Evolutionary conservation across 2,113 vertebrate species (phyloP), one percentile per base, ranked within the genome.

Genomic region (Hystrix cristata): DNA sequence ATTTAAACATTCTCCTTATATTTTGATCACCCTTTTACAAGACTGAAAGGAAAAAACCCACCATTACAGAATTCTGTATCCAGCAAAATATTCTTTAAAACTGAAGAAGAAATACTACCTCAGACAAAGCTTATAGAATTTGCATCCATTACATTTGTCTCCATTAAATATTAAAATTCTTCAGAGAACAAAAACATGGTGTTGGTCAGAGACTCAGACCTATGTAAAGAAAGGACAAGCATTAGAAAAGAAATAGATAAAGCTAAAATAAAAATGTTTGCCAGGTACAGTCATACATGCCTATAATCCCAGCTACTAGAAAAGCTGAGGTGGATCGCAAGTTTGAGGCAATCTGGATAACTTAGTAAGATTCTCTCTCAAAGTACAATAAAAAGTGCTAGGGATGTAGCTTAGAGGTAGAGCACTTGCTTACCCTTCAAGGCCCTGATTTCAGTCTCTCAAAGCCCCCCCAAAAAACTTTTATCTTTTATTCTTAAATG

Each of bases 151-250:
- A 81, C 53, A 60, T 27, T 69, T 6, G 3, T 25, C 94, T 86
- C 15, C 64, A 81, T 74, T 31, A 92, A 94, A 94, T 76, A n/a
- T 72, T 81, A 34, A 55, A 71, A 86, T 92, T 86, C 57, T 91
- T 79, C 29, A 21, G 62, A 46, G 71, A 84, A n/a, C 55, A 91
- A 46, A 23, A 62, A 43, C 21, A 23, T 53, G 38, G 5, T 29
- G 60, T 13, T 59, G 57, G 15, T 59, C 25, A 87, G 51, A 62
- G 82, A 94, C 34, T 89, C 60, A 48, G 10, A 69, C 43, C 48
- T 64, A 53, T 12, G 12, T 71, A 69, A 64, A 84, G 38, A 85
- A 79, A 62, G 18, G 19, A 74, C 25, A 25, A 51, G 12, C 29
- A 25, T 7, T 25, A 59, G n/a, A 93, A 21, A 90, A 83, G 43